Evolutionary conservation across 1,140 invertebrate species (phyloP).

Genomic region (Zaprionus taronus): DNA sequence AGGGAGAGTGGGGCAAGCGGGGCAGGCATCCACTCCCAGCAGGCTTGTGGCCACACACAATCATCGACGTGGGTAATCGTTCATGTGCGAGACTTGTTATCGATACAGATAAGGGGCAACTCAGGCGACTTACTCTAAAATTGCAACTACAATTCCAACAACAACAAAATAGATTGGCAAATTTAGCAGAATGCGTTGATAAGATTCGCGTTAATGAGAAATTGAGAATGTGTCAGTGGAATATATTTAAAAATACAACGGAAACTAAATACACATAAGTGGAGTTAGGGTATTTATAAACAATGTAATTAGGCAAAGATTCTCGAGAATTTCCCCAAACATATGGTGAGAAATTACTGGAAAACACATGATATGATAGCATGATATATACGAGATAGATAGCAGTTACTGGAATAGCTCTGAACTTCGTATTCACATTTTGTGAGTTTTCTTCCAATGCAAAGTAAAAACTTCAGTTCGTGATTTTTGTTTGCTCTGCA

Average conservation of each 20-base stretch:
- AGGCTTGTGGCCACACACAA: constrained; percentile 19
- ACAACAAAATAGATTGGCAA: constrained; percentile 15
- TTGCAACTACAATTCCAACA: constrained; percentile 24
- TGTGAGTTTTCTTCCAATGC: not conserved
- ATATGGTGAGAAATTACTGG: not conserved
- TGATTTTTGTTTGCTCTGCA: constrained; percentile 4
- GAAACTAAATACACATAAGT: not conserved
- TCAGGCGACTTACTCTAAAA: constrained; percentile 9
- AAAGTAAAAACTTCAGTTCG: not conserved
- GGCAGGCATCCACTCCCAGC: constrained; percentile 12
- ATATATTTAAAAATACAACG: not conserved
- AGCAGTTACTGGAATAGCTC: constrained; percentile 2
- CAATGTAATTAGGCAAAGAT: not conserved
- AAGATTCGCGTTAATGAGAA: constrained; percentile 34
- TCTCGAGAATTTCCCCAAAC: not conserved
- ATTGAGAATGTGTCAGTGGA: constrained; percentile 22
- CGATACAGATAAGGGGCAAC: constrained; percentile 28
- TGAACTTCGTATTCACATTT: not conserved
- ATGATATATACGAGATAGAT: not conserved
- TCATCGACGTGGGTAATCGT: constrained; percentile 32
- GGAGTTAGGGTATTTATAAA: not conserved
- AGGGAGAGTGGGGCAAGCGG: not conserved
- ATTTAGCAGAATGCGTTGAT: constrained; percentile 11
- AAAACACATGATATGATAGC: not conserved
- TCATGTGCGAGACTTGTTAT: constrained; percentile 33